Conservation (phyloP, 2,797 vertebrate genomes). For the Diplodus puntazzo region DNA sequence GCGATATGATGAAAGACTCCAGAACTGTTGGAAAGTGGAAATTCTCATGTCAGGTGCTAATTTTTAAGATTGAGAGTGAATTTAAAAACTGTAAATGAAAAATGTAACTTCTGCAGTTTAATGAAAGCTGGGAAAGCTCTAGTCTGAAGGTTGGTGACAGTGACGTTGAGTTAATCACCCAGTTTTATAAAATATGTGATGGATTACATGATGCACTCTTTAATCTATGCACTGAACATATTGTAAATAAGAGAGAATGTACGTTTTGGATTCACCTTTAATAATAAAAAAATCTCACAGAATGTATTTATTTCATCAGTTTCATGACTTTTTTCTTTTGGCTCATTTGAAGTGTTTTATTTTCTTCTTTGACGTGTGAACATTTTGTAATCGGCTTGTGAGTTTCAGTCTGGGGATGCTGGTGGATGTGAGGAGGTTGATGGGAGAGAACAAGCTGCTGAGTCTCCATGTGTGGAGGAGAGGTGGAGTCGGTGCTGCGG, state of each 20-base stretch:
- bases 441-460: background rate
- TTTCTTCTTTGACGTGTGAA: background rate
- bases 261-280: background rate
- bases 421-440: background rate
- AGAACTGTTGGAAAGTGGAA: too few relatives aligned
- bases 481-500: background rate
- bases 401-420: background rate
- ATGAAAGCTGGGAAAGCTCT: too few relatives aligned
- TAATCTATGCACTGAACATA: background rate
- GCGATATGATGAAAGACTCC: too few relatives aligned
- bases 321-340: background rate
- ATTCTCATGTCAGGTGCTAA: too few relatives aligned
- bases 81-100: too few relatives aligned
- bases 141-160: too few relatives aligned
- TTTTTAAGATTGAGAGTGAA: too few relatives aligned
- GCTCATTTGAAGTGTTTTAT: background rate
- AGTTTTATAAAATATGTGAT: too few relatives aligned
- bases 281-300: background rate
- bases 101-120: too few relatives aligned
- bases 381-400: background rate
- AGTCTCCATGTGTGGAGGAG: fast-evolving
- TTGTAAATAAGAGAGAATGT: background rate
- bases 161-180: too few relatives aligned
- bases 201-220: background rate
- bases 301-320: background rate